These are phyloP conservation scores for Amphiprion percula DNA, from an alignment of 2,113 vertebrate genomes.

Conservation along the genomic window DNA sequence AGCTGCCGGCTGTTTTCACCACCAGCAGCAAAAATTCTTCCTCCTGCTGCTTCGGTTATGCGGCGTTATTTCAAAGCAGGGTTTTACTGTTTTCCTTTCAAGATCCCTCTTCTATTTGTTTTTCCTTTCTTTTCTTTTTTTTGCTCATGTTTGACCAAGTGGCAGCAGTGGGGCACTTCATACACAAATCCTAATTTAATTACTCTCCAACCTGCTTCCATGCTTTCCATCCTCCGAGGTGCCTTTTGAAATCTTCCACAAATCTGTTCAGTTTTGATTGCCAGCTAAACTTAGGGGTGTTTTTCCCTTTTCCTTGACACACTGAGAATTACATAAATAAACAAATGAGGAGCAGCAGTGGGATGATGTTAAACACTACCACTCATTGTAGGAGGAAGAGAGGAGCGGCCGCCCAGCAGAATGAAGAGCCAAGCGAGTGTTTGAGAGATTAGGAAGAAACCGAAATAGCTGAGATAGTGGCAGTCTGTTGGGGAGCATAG, in stretches of 20 bases:
- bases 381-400: constrained; percentile 39
- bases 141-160: constrained; percentile 19
- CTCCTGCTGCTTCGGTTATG: background rate
- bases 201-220: constrained; percentile 42
- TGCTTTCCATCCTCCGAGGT: constrained; percentile 17
- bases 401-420: constrained; percentile 12
- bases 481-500: constrained; percentile 25
- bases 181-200: constrained; percentile 65
- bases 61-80: constrained; percentile 20
- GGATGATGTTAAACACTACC: constrained; percentile 43
- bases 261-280: constrained; percentile 43
- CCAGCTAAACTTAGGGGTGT: constrained; percentile 19
- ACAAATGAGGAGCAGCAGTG: constrained; percentile 35
- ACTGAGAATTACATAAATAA: constrained; percentile 47
- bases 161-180: constrained; percentile 35
- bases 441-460: constrained; percentile 40
- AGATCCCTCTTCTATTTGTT: background rate
- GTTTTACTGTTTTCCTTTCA: constrained; percentile 16
- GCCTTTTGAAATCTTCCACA: constrained; percentile 36
- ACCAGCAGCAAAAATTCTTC: constrained; percentile 1
- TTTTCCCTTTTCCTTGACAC: constrained; percentile 36
- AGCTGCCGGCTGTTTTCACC: constrained; percentile 29
- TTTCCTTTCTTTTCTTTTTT: background rate
- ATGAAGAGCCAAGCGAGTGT: constrained; percentile 34
- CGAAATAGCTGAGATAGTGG: constrained; percentile 45